These are phyloP conservation scores for Chloroclystis v-ata DNA, from an alignment of 2,888 invertebrate species.

Conservation along the genomic window DNA sequence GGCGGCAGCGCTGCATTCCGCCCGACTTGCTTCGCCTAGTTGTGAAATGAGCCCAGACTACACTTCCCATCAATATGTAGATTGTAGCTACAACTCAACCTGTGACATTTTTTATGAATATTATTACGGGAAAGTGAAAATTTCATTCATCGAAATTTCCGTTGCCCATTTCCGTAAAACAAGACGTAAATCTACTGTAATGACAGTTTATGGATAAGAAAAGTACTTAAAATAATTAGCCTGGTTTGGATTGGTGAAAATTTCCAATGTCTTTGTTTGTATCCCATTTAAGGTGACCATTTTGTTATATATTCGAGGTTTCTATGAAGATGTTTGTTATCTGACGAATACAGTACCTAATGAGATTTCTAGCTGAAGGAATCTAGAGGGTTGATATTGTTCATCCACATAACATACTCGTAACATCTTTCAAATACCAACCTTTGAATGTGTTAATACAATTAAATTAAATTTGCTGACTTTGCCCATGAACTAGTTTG, in stretches of 20 bases:
- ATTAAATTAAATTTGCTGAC: background rate
- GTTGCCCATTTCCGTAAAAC: background rate
- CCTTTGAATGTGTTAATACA: background rate
- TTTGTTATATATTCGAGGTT: background rate
- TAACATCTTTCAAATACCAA: background rate
- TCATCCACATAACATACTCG: too few species aligned
- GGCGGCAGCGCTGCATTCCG: constrained; percentile 69
- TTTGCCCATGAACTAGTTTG: constrained; percentile 57
- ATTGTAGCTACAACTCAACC: constrained; percentile 28
- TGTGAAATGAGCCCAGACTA: constrained; percentile 66
- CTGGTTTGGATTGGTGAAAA: background rate
- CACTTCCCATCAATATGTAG: constrained; percentile 47
- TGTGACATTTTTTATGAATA: constrained; percentile 20
- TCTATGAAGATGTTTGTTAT: background rate
- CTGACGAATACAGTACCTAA: background rate
- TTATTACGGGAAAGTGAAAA: constrained; percentile 26
- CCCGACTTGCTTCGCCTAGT: constrained; percentile 53
- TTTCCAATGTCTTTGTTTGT: background rate
- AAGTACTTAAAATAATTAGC: background rate
- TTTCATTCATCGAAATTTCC: constrained; percentile 18
- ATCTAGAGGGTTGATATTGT: too few species aligned
- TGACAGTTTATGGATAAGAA: background rate
- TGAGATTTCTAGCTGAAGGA: background rate
- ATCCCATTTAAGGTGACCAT: background rate
- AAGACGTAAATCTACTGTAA: background rate